Base-by-base conservation (phyloP, 2,797 vertebrate species). In the Lepilemur ruficaudatus region DNA sequence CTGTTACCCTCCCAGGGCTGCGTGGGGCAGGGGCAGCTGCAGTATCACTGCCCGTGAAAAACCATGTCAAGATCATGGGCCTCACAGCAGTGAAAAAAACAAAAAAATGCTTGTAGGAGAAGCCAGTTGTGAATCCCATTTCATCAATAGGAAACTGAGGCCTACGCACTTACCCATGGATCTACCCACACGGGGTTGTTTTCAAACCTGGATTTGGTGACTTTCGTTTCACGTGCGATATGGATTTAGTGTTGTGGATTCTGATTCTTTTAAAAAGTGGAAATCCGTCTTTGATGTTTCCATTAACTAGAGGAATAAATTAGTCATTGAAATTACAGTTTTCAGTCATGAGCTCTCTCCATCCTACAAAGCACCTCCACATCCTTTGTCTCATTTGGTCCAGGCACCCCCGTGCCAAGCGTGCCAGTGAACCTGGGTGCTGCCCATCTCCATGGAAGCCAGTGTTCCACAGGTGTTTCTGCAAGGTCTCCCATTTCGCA, bases 241-340 rank as follows among this genome's bases (percentile, higher is more conserved):
- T 30, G 35, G 43, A 87, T 35, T 86, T 79, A 75, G 50, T n/a
- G 70, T 67, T 90, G 17, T 17, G 32, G 72, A 67, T 50, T 67
- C 67, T 22, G 17, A 46, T 78, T 95, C 32, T 89, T 78, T 81
- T 57, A 81, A 72, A 91, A 78, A 82, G 32, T 50, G 46, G 79
- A 82, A 94, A 85, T 48, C 38, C 25, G 2, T 32, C 63, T 52
- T 75, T 72, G 67, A 35, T 48, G 46, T 85, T 91, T 79, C 67
- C 59, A 28, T 65, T 50, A 50, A 55, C 38, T 57, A 87, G 73
- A 78, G 65, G 23, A 91, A 50, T 65, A 48, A 43, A n/a, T 50
- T 67, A 87, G 32, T 38, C 30, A 90, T 48, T n/a, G 57, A 82
- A 82, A 69, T 10, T 20, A 20, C 28, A 25, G 50, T 41, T 88